phyloP scores from a whole-genome alignment of 2,797 vertebrate species.

The Lerista edwardsae region DNA sequence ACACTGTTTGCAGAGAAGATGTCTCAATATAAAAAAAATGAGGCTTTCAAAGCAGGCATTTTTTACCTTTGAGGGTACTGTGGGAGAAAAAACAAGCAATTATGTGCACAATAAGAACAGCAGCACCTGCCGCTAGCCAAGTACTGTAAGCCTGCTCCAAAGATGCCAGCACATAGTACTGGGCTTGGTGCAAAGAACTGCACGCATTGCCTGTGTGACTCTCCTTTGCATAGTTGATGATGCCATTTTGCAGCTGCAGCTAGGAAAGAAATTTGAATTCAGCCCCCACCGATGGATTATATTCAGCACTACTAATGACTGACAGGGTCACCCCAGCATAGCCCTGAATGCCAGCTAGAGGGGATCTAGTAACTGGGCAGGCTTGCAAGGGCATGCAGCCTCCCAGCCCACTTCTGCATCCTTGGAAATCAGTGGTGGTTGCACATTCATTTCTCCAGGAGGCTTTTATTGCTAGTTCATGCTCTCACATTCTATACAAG shows the following conservation, averaged over 20 bases:
- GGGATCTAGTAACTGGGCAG: not conserved
- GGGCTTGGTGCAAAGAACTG: too few species aligned
- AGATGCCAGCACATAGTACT: too few species aligned
- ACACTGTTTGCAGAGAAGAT: not conserved
- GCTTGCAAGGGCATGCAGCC: not conserved
- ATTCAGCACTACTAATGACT: not conserved
- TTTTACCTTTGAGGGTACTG: not conserved
- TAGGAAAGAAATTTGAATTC: not conserved
- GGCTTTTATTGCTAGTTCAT: not conserved
- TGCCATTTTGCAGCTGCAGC: too few species aligned
- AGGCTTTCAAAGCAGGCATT: not conserved
- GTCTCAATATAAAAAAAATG: not conserved
- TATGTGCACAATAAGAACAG: not conserved
- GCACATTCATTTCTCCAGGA: not conserved
- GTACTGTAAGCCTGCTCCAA: too few species aligned
- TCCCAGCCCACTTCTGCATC: not conserved
- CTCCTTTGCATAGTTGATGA: too few species aligned
- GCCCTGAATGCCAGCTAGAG: not conserved
- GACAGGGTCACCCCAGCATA: not conserved
- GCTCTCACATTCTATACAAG: not conserved
- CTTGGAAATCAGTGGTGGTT: not conserved
- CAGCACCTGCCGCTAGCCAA: not conserved
- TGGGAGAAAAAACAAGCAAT: not conserved
- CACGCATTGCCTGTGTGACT: too few species aligned
- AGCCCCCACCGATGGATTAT: not conserved